phyloP scores from a whole-genome alignment of 2,113 vertebrate species.

The Craseonycteris thonglongyai region DNA sequence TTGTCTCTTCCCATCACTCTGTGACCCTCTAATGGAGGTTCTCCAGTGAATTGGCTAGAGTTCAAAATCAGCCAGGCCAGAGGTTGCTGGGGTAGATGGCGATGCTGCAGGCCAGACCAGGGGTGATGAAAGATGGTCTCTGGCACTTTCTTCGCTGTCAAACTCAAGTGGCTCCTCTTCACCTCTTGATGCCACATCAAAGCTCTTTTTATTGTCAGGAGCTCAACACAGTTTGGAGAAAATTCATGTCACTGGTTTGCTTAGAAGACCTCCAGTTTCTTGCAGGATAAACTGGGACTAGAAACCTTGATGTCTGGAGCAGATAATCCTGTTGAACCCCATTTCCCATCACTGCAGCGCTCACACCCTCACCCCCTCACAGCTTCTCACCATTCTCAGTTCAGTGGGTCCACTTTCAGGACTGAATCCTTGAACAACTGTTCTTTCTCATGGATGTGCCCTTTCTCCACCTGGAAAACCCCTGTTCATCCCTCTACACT shows the following conservation, averaged over 20 bases:
- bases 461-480: background rate
- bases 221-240: background rate
- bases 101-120: background rate
- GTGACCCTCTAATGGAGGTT: background rate
- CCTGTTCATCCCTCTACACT: background rate
- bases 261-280: background rate
- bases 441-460: background rate
- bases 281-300: background rate
- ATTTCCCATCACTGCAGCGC: background rate
- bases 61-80: background rate
- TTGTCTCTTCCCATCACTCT: background rate
- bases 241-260: background rate
- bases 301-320: background rate
- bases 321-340: background rate
- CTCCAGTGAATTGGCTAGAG: background rate
- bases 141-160: background rate
- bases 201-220: background rate
- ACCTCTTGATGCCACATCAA: background rate
- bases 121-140: background rate
- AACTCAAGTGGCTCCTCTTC: background rate
- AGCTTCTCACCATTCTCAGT: background rate
- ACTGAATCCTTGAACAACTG: background rate
- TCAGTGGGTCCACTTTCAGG: fast-evolving
- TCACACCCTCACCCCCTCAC: background rate
- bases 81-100: background rate